Conservation (phyloP, 1,140 invertebrate genomes). For the Batillaria attramentaria region DNA sequence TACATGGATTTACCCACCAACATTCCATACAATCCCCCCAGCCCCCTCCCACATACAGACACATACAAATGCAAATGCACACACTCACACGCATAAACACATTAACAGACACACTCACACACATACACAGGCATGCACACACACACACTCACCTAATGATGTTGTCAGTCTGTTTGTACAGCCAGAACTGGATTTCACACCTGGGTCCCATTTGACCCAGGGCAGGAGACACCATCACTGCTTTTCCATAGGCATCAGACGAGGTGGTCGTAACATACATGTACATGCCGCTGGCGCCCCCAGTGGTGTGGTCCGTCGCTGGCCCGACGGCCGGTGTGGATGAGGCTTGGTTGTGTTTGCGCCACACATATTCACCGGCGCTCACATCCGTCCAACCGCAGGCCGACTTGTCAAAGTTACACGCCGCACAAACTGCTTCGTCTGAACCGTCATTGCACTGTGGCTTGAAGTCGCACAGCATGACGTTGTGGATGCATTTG, state of each 20-base stretch:
- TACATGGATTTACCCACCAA: no score
- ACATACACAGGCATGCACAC: no score
- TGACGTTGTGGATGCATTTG: conserved; percentile 27
- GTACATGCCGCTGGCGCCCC: conserved; percentile 58
- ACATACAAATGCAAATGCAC: no score
- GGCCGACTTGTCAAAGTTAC: conserved; percentile 64
- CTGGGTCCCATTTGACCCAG: conserved; percentile 32
- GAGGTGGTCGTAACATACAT: conserved; percentile 61
- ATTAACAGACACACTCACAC: no score
- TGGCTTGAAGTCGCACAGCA: conserved; percentile 67
- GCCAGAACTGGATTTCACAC: conserved; percentile 49
- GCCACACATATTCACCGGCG: conserved; percentile 60
- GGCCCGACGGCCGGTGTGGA: conserved; percentile 52
- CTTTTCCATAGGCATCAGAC: conserved; percentile 50
- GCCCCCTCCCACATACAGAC: no score
- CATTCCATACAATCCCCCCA: no score
- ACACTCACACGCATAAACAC: no score
- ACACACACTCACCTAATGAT: no score
- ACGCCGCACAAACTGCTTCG: conserved; percentile 63
- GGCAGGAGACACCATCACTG: conserved; percentile 45
- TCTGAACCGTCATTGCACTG: conserved; percentile 71
- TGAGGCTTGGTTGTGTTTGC: conserved; percentile 56
- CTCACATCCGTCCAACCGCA: conserved; percentile 66
- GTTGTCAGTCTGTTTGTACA: conserved; percentile 48
- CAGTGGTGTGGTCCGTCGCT: conserved; percentile 61